Evolutionary conservation across 2,113 vertebrate genomes (phyloP), one percentile per base, ranked within the genome.

Genomic region (Ramphastos sulfuratus): DNA sequence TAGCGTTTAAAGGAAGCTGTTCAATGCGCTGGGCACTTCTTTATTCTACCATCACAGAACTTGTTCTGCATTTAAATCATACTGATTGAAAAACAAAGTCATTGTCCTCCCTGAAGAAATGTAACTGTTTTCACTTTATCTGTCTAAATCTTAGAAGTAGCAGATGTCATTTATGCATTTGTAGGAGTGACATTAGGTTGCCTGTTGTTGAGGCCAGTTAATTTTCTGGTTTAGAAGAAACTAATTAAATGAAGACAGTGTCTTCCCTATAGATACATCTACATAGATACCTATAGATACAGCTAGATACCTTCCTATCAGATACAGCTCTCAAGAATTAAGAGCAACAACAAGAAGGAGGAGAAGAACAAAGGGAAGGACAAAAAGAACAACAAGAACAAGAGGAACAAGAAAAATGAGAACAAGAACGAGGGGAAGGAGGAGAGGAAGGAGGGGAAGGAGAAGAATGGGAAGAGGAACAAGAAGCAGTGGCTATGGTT

Each of bases 1-100:
- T 52, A 28, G 91, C 9, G 18, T 87, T 87, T 87, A 61, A 81
- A 64, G 67, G 64, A 83, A 83, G 37, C 52, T 81, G 16, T 77
- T 91, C 80, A 91, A 63, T 80, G 33, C 66, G 33, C 19, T 56
- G n/a, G 30, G 20, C 89, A 37, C 35, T 33, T 70, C 46, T 72
- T 85, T 63, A 72, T 63, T 71, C 58, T 64, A 56, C 31, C 61
- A 67, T 25, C 56, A 24, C 6, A 50, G 39, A 60, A 78, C 65
- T 89, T 31, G 59, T 30, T 89, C 88, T 92, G 77, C 94, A 93
- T 93, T 90, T 95, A 85, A 85, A 91, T 85, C 67, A 33, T 31
- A 23, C 63, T 66, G 58, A 92, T 75, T 96, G 65, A 89, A 89
- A 93, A 21, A 48, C 61, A 63, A 58, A 86, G 65, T 61, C 54